A percentile compares a stretch with the other conserved stretches of the same genome.
phyloP scores from a whole-genome alignment of 2,888 invertebrate genomes.

The Mesochorus sp. region DNA sequence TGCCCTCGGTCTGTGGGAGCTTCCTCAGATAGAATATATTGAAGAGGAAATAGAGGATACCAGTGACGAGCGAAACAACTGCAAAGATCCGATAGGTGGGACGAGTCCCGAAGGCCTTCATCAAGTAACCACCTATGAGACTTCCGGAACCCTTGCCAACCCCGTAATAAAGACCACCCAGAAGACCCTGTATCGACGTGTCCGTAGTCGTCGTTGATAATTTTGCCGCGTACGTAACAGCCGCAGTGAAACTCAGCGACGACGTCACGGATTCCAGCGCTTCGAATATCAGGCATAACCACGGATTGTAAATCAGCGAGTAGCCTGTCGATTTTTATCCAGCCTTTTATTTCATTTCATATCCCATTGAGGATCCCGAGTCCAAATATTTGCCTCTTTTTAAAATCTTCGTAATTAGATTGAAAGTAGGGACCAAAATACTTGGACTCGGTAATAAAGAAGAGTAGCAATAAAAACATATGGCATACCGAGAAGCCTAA shows the following conservation, averaged over 20 bases:
- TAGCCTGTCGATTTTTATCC: no score
- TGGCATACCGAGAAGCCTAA: conserved; percentile 87
- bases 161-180: conserved; percentile 91
- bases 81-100: conserved; percentile 89
- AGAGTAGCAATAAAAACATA: no score
- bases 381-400: no score
- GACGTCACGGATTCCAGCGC: conserved; percentile 90
- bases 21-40: conserved; percentile 86
- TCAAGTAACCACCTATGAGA: conserved; percentile 89
- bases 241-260: conserved; percentile 89
- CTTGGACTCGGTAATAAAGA: no score
- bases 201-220: conserved; percentile 89
- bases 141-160: conserved; percentile 92
- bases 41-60: conserved; percentile 87
- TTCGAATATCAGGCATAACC: conserved; percentile 89
- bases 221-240: conserved; percentile 90
- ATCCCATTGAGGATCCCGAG: no score
- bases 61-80: conserved; percentile 85
- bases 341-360: no score
- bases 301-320: conserved; percentile 89
- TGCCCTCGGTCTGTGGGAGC: conserved; percentile 83
- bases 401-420: no score
- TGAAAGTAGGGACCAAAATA: no score
- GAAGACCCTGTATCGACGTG: conserved; percentile 89
- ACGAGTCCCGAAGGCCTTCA: conserved; percentile 88